Percentiles rank a stretch among this genome's conserved stretches.
Conservation (phyloP, 2,113 vertebrate genomes). For the Rutilus rutilus region DNA sequence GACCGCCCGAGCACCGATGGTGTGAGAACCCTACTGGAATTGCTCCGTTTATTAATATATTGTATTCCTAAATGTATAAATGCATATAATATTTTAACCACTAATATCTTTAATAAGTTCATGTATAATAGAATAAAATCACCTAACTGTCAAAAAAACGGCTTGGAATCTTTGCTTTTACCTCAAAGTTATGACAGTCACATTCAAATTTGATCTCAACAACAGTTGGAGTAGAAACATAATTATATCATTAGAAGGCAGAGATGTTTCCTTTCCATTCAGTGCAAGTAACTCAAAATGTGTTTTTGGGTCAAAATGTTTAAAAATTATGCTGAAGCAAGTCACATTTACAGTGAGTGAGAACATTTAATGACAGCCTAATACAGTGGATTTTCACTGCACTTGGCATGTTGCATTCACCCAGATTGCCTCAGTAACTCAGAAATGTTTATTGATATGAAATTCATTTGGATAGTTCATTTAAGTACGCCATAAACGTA, state of each 20-base stretch:
- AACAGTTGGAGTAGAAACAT: neutral
- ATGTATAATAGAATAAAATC: neutral
- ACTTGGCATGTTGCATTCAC: neutral
- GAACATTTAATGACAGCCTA: neutral
- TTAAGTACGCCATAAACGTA: neutral
- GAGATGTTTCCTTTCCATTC: neutral
- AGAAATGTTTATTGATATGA: neutral
- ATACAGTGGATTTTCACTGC: neutral
- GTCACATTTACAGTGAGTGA: neutral
- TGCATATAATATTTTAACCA: neutral
- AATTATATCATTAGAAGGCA: neutral
- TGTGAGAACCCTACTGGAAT: too few relatives aligned
- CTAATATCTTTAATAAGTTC: too few relatives aligned
- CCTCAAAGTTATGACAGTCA: neutral
- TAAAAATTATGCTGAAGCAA: neutral
- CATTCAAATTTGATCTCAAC: neutral
- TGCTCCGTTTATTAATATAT: too few relatives aligned
- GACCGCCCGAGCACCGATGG: too few relatives aligned
- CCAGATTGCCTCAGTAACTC: conserved; percentile 3
- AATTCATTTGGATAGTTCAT: neutral
- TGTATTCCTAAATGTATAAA: neutral
- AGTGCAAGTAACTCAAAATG: neutral
- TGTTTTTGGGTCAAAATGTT: neutral
- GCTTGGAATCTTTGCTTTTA: neutral
- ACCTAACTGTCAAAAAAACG: neutral